phyloP scores from a whole-genome alignment of 2,113 vertebrate species.

The Pseudonaja textilis region DNA sequence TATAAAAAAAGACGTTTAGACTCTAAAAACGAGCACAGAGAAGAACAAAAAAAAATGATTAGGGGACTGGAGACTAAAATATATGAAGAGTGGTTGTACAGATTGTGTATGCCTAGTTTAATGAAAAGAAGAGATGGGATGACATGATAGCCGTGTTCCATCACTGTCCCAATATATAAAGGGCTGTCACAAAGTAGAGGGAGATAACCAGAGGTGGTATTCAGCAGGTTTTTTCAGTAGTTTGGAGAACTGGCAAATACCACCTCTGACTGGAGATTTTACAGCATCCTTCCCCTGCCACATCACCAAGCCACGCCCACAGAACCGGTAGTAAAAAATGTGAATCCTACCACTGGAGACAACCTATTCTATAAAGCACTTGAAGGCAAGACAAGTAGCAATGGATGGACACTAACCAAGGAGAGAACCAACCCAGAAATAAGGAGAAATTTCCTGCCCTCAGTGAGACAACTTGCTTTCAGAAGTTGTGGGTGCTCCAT shows the following conservation, averaged over 20 bases:
- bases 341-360: not conserved
- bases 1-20: not conserved
- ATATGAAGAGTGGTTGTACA: not conserved
- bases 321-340: too few relatives aligned
- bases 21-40: not conserved
- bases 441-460: not conserved
- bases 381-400: not conserved
- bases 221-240: too few relatives aligned
- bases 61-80: not conserved
- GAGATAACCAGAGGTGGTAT: too few relatives aligned
- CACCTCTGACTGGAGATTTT: too few relatives aligned
- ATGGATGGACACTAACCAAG: not conserved
- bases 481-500: not conserved
- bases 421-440: not conserved
- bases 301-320: too few relatives aligned
- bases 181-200: not conserved
- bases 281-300: too few relatives aligned
- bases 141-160: not conserved
- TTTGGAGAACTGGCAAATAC: too few relatives aligned
- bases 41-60: not conserved
- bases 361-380: not conserved
- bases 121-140: not conserved
- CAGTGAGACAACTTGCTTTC: not conserved
- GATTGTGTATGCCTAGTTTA: not conserved
- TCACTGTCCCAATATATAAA: not conserved